A percentile compares a stretch with the other conserved stretches of the same genome.
phyloP scores from a whole-genome alignment of 2,797 vertebrate species.

The Pseudochromis fuscus region DNA sequence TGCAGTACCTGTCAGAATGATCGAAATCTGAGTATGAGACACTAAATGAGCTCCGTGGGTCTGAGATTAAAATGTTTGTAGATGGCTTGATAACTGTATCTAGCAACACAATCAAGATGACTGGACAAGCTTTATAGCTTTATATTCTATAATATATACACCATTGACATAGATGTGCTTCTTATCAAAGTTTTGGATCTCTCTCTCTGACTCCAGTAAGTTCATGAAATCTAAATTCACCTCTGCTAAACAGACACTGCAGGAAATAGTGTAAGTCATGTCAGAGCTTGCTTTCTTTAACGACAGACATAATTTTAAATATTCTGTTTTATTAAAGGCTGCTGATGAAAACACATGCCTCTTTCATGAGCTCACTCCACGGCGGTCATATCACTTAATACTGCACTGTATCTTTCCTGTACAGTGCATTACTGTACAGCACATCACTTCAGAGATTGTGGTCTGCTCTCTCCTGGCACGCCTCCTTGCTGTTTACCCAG shows the following conservation, averaged over 20 bases:
- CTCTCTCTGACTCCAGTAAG: constrained; percentile 22
- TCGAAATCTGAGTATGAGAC: constrained; percentile 20
- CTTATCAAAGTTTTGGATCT: constrained; percentile 50
- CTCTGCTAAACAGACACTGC: constrained; percentile 23
- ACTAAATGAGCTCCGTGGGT: constrained; percentile 23
- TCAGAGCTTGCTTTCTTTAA: constrained; percentile 39
- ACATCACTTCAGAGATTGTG: constrained; percentile 65
- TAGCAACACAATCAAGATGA: constrained; percentile 30
- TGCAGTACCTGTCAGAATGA: constrained; percentile 30
- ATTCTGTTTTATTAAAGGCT: constrained; percentile 32
- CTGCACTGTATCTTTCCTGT: constrained; percentile 47
- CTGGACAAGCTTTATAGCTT: constrained; percentile 25
- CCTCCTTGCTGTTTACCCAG: constrained; percentile 65
- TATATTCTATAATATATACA: too few relatives aligned
- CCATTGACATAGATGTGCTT: constrained; percentile 45
- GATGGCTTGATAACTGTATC: constrained; percentile 24
- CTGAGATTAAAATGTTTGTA: constrained; percentile 21
- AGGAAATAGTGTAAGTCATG: constrained; percentile 38
- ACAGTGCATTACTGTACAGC: constrained; percentile 66
- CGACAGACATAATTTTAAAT: constrained; percentile 26
- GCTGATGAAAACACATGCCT: constrained; percentile 56
- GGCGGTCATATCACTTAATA: constrained; percentile 53
- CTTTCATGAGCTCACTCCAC: constrained; percentile 66
- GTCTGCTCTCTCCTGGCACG: constrained; percentile 60
- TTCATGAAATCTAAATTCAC: constrained; percentile 17